Evolutionary conservation across 2,888 invertebrate species (phyloP), one percentile per base, ranked within the genome.

Genomic region (Flabesymbios commensalis): DNA sequence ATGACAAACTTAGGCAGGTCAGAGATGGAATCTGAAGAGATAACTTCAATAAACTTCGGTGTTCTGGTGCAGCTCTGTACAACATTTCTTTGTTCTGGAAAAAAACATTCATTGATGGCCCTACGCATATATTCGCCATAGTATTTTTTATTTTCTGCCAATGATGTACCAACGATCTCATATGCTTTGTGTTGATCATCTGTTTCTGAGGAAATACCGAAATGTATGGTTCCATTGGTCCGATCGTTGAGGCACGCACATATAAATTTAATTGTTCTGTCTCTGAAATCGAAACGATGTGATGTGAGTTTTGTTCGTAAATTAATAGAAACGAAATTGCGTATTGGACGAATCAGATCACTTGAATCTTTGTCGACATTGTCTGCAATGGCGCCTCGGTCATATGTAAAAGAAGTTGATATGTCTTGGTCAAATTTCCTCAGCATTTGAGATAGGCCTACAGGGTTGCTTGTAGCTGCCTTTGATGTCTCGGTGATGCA

Each of bases 161-260:
- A 31, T 41, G 17, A 10, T 7, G 58, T 49, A 17, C 63, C 63
- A 14, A 52, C 32, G 14, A 69, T 54, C 43, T 63, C 61, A 32
- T 54, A 36, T n/a, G 47, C 43, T 33, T 47, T 43, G 17, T 53
- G 32, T 28, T 43, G 49, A 48, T 33, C 33, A 14, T 19, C 45
- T n/a, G n/a, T 29, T 31, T 54, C 39, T 26, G 47, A 28, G 10
- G 26, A 36, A 47, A 69, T 56, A 19, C 69, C 69, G 56, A 61
- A 63, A 47, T 69, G 64, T 24, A 69, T 47, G 10, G 64, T 67
- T 39, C 65, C 69, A 63, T 69, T 69, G 2, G 65, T 58, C 48
- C 61, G 32, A 17, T 67, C 69, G 42, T 69, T 69, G 58, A 69
- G 45, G 43, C 67, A 69, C 1, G 67, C 67, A 26, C 63, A 49